These are phyloP conservation scores for Amazona vittata DNA, from an alignment of 2,113 vertebrate species.

Conservation along the genomic window DNA sequence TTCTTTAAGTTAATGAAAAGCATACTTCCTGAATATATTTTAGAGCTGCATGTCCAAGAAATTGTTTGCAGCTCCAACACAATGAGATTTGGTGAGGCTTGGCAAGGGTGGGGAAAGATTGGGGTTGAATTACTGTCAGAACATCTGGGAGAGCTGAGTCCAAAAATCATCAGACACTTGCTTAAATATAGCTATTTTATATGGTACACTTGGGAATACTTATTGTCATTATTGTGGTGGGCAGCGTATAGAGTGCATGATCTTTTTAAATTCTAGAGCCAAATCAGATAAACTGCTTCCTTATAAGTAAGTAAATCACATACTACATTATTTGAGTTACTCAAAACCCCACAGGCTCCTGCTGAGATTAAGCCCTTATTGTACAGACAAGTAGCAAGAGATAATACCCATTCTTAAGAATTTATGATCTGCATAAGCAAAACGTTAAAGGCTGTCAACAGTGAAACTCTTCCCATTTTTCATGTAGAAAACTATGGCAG, in stretches of 20 bases:
- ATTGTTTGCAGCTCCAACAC: constrained; percentile 5
- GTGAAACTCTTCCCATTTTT: constrained; percentile 4
- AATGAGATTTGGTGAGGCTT: neutral
- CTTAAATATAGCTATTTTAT: constrained; percentile 11
- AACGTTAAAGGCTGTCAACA: constrained; percentile 13
- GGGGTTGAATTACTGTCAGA: constrained; percentile 4
- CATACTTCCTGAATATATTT: neutral
- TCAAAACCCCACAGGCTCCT: neutral
- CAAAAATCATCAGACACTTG: neutral
- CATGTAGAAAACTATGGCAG: neutral
- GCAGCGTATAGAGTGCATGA: neutral
- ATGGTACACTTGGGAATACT: neutral
- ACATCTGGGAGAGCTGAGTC: neutral
- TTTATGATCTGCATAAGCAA: constrained; percentile 18
- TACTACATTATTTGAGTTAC: neutral
- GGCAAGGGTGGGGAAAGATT: neutral
- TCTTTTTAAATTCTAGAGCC: neutral
- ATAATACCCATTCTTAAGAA: constrained; percentile 22
- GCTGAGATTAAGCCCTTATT: constrained; percentile 5
- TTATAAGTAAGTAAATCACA: constrained; percentile 28
- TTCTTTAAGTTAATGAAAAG: neutral
- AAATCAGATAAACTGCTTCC: neutral
- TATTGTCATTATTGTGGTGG: neutral
- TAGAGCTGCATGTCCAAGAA: neutral
- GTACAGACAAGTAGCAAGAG: neutral